Evolutionary conservation across 1,140 invertebrate genomes (phyloP).

Genomic region (Drosophila sulfurigaster): DNA sequence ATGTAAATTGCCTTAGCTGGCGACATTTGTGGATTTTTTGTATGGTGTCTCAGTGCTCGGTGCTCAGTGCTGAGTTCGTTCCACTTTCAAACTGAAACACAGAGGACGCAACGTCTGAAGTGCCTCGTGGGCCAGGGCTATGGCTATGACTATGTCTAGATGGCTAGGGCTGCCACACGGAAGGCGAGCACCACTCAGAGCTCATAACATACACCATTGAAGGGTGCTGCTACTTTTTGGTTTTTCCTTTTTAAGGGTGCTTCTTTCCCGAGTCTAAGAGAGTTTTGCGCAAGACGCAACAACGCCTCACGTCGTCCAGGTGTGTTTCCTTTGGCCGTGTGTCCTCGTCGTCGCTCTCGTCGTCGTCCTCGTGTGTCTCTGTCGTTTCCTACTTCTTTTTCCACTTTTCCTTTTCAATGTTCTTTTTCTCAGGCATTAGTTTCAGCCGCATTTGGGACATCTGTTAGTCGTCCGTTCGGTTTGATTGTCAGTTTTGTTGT

Average conservation of each 20-base stretch:
- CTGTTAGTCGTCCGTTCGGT: constrained; percentile 47
- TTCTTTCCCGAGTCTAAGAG: constrained; percentile 41
- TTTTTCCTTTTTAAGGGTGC: constrained; percentile 71
- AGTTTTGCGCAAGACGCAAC: constrained; percentile 61
- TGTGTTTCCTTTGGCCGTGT: constrained; percentile 43
- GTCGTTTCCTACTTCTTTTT: constrained; percentile 24
- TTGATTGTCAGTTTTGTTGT: constrained; percentile 1
- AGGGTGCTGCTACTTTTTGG: constrained; percentile 56
- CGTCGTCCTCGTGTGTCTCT: constrained; percentile 13
- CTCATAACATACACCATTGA: constrained; percentile 5
- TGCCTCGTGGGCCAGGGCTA: constrained; percentile 36
- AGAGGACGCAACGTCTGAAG: constrained; percentile 55
- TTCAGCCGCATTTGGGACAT: constrained; percentile 66
- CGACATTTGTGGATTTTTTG: constrained; percentile 56
- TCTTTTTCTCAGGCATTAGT: constrained; percentile 47
- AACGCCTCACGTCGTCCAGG: constrained; percentile 50
- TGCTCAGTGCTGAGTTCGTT: constrained; percentile 46
- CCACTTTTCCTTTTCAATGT: constrained; percentile 29
- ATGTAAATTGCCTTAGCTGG: constrained; percentile 30
- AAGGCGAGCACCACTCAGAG: constrained; percentile 8
- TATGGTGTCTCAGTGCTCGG: constrained; percentile 31
- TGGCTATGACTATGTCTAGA: no score
- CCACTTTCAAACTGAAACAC: constrained; percentile 55
- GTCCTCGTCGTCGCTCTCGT: constrained; percentile 1
- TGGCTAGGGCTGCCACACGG: not conserved